phyloP scores from a whole-genome alignment of 2,888 invertebrate genomes.

The Atethmia centrago region DNA sequence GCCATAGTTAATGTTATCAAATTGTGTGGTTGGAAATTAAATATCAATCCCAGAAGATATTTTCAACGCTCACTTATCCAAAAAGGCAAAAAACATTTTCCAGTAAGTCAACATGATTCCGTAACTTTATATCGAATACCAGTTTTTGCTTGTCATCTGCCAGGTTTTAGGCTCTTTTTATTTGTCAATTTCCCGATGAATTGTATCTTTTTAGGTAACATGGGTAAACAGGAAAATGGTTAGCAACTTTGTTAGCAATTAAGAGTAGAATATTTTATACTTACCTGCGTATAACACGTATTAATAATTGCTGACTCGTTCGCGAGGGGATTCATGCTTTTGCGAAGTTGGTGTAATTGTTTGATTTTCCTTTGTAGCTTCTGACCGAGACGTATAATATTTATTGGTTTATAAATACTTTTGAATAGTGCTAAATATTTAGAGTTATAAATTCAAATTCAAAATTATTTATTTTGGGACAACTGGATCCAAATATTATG shows the following conservation, averaged over 20 bases:
- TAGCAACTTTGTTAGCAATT: slow-evolving; percentile 35
- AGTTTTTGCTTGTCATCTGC: slow-evolving; percentile 30
- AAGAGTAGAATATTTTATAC: slow-evolving; percentile 18
- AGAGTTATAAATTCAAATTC: too few relatives aligned
- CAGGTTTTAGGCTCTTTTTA: slow-evolving; percentile 29
- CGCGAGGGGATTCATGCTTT: background rate
- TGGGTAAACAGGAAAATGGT: slow-evolving; percentile 43
- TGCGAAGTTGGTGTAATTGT: background rate
- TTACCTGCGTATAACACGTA: background rate
- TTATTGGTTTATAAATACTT: background rate
- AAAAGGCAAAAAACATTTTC: slow-evolving; percentile 3
- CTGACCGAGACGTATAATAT: background rate
- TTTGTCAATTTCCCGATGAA: slow-evolving; percentile 36
- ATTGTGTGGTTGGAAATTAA: background rate
- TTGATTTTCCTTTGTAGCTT: background rate
- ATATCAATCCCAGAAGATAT: background rate
- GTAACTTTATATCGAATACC: slow-evolving; percentile 30
- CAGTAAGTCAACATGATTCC: slow-evolving; percentile 17
- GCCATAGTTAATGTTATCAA: background rate
- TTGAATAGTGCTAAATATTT: background rate
- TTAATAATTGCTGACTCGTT: slow-evolving; percentile 10
- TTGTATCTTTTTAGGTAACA: slow-evolving; percentile 34
- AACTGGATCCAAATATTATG: too few relatives aligned
- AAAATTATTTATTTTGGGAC: too few relatives aligned
- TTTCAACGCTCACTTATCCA: background rate